Evolutionary conservation across 1,140 invertebrate genomes (phyloP).

Genomic region (Tenebrio molitor): DNA sequence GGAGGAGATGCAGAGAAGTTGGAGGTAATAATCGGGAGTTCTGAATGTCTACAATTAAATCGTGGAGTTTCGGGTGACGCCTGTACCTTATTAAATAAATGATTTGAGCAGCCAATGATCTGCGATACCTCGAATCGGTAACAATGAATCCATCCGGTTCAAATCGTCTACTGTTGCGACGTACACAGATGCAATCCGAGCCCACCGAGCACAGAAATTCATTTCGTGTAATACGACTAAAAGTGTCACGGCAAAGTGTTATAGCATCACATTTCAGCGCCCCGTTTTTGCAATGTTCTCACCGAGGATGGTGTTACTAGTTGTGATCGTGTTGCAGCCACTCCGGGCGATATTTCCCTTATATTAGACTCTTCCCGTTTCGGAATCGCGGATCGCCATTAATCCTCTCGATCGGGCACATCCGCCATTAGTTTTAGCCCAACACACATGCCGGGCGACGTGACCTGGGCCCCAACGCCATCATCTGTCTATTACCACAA

Average conservation of each 20-base stretch:
- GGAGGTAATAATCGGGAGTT: no score
- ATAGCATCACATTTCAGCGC: constrained; percentile 36
- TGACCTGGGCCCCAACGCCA: constrained; percentile 6
- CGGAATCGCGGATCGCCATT: not conserved
- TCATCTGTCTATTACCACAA: constrained; percentile 34
- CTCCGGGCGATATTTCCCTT: constrained; percentile 1
- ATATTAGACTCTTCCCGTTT: constrained; percentile 2
- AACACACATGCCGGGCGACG: constrained; percentile 28
- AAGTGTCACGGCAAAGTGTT: constrained; percentile 30
- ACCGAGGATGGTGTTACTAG: constrained; percentile 9
- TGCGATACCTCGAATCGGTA: not conserved
- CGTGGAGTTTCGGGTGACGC: no score
- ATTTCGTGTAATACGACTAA: constrained; percentile 35
- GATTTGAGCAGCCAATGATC: constrained; percentile 1
- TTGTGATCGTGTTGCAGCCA: constrained; percentile 23
- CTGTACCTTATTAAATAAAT: no score
- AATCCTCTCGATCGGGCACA: constrained; percentile 5
- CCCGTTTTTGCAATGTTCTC: constrained; percentile 18
- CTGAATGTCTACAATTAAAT: no score
- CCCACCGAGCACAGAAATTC: constrained; percentile 13
- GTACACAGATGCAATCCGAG: constrained; percentile 12
- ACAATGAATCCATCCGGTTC: constrained; percentile 16
- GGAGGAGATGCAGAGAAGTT: no score
- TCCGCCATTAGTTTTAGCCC: constrained; percentile 2
- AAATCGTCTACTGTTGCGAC: not conserved